Evolutionary conservation across 2,113 vertebrate genomes (phyloP), one percentile per base, ranked within the genome.

Genomic region (Rhadina sibilatrix): DNA sequence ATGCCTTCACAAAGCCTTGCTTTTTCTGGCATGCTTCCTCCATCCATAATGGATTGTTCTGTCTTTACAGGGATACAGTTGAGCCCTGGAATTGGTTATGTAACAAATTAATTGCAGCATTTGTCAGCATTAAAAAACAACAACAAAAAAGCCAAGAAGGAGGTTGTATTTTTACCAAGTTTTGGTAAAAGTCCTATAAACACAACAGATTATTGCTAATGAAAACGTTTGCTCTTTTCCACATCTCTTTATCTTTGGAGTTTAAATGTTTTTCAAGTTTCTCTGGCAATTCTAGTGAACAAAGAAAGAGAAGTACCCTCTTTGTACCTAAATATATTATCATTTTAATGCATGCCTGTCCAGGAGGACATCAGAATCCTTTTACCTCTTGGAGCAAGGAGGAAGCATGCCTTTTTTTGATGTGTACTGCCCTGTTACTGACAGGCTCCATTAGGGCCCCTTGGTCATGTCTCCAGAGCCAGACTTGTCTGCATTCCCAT

Each of bases 21-120:
- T 97, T 95, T 97, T 96, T 77, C 75, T 96, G 93, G 94, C 95
- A 33, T 17, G 21, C 42, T 90, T 96, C 80, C 71, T 83, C 60
- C 28, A n/a, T 78, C 92, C 90, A 40, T 92, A 83, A 93, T 83
- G 71, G 90, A 86, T 83, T 89, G 64, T 80, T 93, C 90, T 93
- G 35, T 83, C 63, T 80, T 93, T 77, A 64, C 56, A 83, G 88
- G 76, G 82, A 87, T 63, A 81, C 28, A 71, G 6, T 60, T 93
- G 71, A 52, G 38, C 56, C 47, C 79, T 86, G 90, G 82, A 93
- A 93, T 10, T 74, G 44, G 64, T 94, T 95, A 93, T 81, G 85
- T 87, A 89, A 95, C 88, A 86, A 90, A 95, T 96, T 91, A 96
- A 93, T 92, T 71, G 72, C 68, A 68, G 60, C 52, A 71, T 92